Percentiles rank a stretch among this genome's conserved stretches.
Evolutionary conservation across 30 jellyfish, hydroid and myxozoan species (phyloP).

Genomic region (Aurelia sp.): DNA sequence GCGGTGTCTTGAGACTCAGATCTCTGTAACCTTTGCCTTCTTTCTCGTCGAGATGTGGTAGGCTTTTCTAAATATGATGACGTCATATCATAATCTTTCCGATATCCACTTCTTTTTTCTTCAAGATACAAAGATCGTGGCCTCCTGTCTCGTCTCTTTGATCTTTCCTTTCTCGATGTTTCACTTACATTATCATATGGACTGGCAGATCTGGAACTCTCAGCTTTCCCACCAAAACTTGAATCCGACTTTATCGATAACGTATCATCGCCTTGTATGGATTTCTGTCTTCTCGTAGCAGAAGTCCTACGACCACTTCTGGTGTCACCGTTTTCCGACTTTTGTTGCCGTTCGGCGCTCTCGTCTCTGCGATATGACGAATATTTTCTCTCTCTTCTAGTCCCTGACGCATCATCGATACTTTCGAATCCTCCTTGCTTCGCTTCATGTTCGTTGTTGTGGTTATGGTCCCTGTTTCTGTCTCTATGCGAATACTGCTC

Average conservation of each 20-base stretch:
- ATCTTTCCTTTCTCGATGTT: conserved; percentile 1
- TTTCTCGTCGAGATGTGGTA: conserved; percentile 31
- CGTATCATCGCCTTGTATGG: background rate
- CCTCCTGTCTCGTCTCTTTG: conserved; percentile 21
- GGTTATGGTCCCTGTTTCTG: conserved; percentile 12
- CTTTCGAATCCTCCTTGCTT: background rate
- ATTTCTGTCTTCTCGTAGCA: conserved; percentile 1
- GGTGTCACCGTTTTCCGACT: too few relatives aligned
- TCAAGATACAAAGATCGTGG: conserved; percentile 42
- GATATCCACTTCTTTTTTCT: conserved; percentile 4
- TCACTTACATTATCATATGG: conserved; percentile 55
- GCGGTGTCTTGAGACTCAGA: conserved; percentile 59
- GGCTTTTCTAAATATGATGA: conserved; percentile 26
- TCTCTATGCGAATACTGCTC: conserved; percentile 18
- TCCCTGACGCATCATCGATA: background rate
- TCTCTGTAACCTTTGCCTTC: conserved; percentile 46
- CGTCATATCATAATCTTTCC: conserved; percentile 26
- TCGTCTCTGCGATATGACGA: background rate
- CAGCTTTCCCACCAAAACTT: conserved; percentile 8
- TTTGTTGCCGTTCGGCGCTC: background rate
- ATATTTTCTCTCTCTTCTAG: background rate
- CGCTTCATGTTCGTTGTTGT: background rate
- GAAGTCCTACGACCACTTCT: background rate
- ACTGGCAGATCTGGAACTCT: conserved; percentile 43
- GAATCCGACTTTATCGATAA: conserved; percentile 35